These are phyloP conservation scores for Linurgus olivaceus DNA, from an alignment of 2,797 vertebrate species.

Conservation along the genomic window DNA sequence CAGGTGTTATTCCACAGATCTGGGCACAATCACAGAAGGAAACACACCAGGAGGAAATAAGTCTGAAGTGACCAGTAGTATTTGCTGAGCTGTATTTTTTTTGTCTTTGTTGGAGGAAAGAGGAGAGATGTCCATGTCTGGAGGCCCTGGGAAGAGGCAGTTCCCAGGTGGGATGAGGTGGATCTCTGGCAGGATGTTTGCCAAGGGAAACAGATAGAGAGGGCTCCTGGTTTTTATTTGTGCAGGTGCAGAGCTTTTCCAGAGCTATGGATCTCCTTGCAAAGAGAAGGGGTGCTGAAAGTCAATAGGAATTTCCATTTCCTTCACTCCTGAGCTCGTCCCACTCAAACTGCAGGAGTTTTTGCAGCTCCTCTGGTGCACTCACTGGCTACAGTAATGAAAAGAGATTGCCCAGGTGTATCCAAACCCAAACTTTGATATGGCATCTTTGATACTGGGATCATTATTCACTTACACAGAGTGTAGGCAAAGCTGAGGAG, in stretches of 20 bases:
- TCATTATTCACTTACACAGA: conserved; percentile 8
- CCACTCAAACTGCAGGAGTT: neutral
- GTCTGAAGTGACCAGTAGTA: neutral
- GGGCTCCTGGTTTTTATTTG: neutral
- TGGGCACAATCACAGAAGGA: neutral
- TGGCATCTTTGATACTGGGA: neutral
- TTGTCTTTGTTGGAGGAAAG: neutral
- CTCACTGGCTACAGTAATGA: neutral
- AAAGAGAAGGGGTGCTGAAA: neutral
- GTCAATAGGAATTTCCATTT: neutral
- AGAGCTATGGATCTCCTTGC: neutral
- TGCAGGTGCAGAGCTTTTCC: neutral
- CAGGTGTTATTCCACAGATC: neutral
- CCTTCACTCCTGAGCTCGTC: neutral
- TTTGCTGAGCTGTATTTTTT: neutral
- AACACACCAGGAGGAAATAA: neutral
- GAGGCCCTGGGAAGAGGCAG: neutral
- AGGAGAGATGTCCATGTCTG: neutral
- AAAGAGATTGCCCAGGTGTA: neutral
- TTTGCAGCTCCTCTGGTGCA: neutral
- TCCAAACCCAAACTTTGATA: neutral
- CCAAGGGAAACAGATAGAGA: neutral
- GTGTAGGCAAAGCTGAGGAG: neutral
- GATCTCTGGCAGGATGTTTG: neutral
- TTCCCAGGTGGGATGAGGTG: neutral